Conservation (phyloP, 2,113 vertebrate species). For the Lepisosteus osseus region DNA sequence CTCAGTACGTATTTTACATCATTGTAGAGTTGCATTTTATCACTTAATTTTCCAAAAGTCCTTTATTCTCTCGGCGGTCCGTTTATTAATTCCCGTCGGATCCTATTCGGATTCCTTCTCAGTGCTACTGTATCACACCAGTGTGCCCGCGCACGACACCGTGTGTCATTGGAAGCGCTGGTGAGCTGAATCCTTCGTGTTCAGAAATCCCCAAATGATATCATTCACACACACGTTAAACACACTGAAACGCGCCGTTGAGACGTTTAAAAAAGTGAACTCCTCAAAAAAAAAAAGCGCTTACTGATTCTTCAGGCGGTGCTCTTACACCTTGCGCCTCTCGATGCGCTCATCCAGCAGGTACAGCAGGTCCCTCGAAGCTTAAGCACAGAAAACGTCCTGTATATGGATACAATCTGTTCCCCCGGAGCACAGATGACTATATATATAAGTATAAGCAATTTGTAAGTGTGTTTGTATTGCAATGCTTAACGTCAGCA, state of each 20-base stretch:
- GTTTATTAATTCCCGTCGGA: neutral
- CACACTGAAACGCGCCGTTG: too few relatives aligned
- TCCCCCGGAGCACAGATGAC: too few relatives aligned
- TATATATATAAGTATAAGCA: too few relatives aligned
- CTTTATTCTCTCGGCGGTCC: neutral
- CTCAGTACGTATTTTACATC: conserved; percentile 3
- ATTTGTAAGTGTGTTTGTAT: conserved; percentile 14
- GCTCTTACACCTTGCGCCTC: neutral
- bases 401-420: too few relatives aligned
- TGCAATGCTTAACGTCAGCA: conserved; percentile 29
- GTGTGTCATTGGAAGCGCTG: neutral
- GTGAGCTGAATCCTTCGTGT: neutral
- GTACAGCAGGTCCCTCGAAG: neutral
- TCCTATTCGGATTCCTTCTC: neutral
- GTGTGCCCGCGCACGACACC: neutral
- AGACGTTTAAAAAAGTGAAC: too few relatives aligned
- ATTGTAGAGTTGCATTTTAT: neutral
- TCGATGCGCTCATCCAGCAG: neutral
- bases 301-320: too few relatives aligned
- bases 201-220: neutral
- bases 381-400: neutral
- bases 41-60: neutral
- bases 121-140: neutral
- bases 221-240: too few relatives aligned
- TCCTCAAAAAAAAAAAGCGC: too few relatives aligned